A percentile compares a stretch with the other conserved stretches of the same genome.
Evolutionary conservation across 1,140 invertebrate genomes (phyloP).

Genomic region (Branchinecta lynchi): DNA sequence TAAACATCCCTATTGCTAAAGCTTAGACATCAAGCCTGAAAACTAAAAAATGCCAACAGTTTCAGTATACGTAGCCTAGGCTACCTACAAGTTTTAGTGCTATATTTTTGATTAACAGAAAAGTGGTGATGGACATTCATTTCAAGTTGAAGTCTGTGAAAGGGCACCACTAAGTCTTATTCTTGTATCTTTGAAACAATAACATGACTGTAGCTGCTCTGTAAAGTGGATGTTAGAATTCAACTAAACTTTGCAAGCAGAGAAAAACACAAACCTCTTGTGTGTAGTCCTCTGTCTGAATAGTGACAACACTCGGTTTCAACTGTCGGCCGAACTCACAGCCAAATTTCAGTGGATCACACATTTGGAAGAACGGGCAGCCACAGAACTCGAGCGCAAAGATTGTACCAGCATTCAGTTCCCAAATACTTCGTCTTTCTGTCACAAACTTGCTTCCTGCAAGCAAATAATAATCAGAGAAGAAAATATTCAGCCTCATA

Average conservation of each 20-base stretch:
- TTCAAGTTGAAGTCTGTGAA: too few relatives aligned
- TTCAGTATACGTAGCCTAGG: too few relatives aligned
- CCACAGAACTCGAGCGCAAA: neutral
- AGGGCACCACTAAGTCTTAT: too few relatives aligned
- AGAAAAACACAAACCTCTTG: neutral
- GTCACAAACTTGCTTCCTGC: neutral
- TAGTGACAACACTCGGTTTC: neutral
- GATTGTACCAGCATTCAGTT: neutral
- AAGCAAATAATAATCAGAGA: neutral
- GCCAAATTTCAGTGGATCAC: neutral
- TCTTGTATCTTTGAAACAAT: too few relatives aligned
- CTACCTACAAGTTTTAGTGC: too few relatives aligned
- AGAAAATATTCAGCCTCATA: neutral
- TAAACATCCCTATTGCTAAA: too few relatives aligned
- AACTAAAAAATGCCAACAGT: too few relatives aligned
- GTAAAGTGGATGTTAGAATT: neutral
- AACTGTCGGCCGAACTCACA: constrained; percentile 3
- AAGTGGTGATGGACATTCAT: too few relatives aligned
- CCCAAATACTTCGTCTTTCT: neutral
- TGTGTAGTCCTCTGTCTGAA: neutral
- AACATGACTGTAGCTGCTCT: neutral
- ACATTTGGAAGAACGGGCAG: neutral
- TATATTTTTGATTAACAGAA: too few relatives aligned
- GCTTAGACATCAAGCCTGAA: too few relatives aligned
- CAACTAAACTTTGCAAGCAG: neutral